Base-by-base conservation (phyloP, 2,797 vertebrate genomes). In the Crossoptilon crossoptilon region DNA sequence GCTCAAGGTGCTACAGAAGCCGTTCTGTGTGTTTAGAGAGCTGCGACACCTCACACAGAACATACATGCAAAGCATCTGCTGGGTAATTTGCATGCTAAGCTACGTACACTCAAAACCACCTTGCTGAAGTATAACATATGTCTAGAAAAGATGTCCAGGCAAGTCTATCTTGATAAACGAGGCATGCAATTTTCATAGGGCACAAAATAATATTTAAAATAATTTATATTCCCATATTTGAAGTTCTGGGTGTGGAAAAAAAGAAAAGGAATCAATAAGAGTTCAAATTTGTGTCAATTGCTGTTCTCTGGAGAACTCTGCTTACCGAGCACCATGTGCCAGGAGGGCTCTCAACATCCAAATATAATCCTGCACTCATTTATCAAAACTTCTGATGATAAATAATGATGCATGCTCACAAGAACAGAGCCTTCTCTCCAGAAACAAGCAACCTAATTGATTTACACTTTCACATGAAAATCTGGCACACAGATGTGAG, bases 281-380 rank as follows among this genome's bases (percentile, higher is more conserved):
- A 84, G 21, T 24, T 72, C 31, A 66, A 31, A 79, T 67, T 4
- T 37, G 22, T 72, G 23, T 21, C 62, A 67, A n/a, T 51, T 67
- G 29, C 39, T 48, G 15, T 60, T 87, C 73, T 84, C 31, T 75
- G 33, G 44, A 29, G 44, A 75, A 37, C 26, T 37, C 24, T 49
- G 22, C 27, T 77, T 74, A 60, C 6, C 44, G 43, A 88, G 16
- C 19, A 64, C 5, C 22, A 80, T 0, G 0, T 0, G 0, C 10
- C 29, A 26, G 86, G 33, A 72, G 26, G 26, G 12, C 6, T 77
- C 85, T 84, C 4, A 10, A 62, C 23, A 68, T 41, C 14, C 22
- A 72, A 51, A 94, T 86, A 48, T 72, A 84, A 78, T 16, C 35
- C 59, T 68, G 27, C 5, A 6, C 5, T 79, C 39, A 73, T 53